A percentile compares a stretch with the other conserved stretches of the same genome.
phyloP scores from a whole-genome alignment of 2,888 invertebrate species.

The Lydus trimaculatus region DNA sequence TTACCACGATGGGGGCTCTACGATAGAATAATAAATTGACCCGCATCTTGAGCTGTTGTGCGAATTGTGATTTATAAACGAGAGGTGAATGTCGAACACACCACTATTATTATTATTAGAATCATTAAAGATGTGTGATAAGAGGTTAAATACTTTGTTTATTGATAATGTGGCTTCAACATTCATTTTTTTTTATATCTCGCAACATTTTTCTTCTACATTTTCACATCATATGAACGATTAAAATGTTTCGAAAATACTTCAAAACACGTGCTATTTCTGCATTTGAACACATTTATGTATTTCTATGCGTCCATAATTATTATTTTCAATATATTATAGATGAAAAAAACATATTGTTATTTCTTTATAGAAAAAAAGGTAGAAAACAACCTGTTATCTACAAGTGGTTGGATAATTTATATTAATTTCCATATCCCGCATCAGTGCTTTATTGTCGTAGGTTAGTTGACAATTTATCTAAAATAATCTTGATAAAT shows the following conservation, averaged over 20 bases:
- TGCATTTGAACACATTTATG: background rate
- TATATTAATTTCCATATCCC: background rate
- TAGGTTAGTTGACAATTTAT: conserved; percentile 1
- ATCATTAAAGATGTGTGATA: background rate
- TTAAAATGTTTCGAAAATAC: background rate
- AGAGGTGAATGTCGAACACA: background rate
- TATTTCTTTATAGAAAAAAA: background rate
- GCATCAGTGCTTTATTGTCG: background rate
- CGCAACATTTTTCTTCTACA: background rate
- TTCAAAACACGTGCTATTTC: background rate
- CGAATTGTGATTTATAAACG: conserved; percentile 8
- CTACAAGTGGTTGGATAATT: background rate
- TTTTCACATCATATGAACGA: background rate
- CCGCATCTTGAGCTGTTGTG: conserved; percentile 19
- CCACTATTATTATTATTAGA: background rate
- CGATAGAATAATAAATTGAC: conserved; percentile 13
- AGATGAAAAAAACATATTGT: no score
- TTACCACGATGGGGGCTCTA: conserved; percentile 17
- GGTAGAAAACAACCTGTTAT: background rate
- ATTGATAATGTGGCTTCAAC: background rate
- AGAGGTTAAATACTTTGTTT: conserved; percentile 7
- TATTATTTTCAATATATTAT: no score
- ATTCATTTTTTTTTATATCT: background rate
- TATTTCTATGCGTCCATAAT: no score
- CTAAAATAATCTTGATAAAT: conserved; percentile 9